Evolutionary conservation across 2,113 vertebrate genomes (phyloP).

Genomic region (Mesembrinibis cayennensis): DNA sequence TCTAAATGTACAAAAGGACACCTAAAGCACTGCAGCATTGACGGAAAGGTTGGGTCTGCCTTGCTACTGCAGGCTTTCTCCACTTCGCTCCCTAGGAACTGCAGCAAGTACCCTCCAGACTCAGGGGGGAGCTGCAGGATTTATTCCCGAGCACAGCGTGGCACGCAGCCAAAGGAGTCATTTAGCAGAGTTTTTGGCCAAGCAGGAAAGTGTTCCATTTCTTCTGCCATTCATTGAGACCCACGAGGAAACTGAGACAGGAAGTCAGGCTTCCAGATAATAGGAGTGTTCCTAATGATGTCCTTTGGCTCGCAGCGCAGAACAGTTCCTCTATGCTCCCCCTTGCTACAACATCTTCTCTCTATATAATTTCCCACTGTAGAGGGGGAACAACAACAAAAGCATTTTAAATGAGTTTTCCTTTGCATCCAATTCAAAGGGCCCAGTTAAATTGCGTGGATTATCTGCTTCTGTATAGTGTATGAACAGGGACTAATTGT

Average conservation of each 20-base stretch:
- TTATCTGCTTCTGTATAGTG: background rate
- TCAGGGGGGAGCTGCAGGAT: slow-evolving; percentile 43
- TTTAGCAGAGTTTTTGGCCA: slow-evolving; percentile 12
- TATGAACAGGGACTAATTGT: background rate
- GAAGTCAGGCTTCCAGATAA: slow-evolving; percentile 65
- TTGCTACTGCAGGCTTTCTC: background rate
- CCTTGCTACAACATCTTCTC: background rate
- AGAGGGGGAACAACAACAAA: background rate
- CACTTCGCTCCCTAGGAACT: background rate
- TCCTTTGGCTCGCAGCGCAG: slow-evolving; percentile 24
- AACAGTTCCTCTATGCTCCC: slow-evolving; percentile 27
- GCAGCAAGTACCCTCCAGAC: background rate
- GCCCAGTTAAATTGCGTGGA: background rate
- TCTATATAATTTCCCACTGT: background rate
- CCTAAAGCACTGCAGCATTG: background rate
- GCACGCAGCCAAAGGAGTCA: slow-evolving; percentile 6
- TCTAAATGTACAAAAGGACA: background rate
- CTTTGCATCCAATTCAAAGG: background rate
- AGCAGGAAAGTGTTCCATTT: slow-evolving; percentile 55
- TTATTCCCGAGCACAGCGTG: background rate
- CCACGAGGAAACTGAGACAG: slow-evolving; percentile 57
- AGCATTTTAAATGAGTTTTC: background rate
- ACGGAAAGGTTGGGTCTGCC: background rate
- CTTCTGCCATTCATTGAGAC: slow-evolving; percentile 52
- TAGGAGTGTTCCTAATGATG: slow-evolving; percentile 52